phyloP scores from a whole-genome alignment of 1,140 invertebrate species.

The Anastrepha ludens region DNA sequence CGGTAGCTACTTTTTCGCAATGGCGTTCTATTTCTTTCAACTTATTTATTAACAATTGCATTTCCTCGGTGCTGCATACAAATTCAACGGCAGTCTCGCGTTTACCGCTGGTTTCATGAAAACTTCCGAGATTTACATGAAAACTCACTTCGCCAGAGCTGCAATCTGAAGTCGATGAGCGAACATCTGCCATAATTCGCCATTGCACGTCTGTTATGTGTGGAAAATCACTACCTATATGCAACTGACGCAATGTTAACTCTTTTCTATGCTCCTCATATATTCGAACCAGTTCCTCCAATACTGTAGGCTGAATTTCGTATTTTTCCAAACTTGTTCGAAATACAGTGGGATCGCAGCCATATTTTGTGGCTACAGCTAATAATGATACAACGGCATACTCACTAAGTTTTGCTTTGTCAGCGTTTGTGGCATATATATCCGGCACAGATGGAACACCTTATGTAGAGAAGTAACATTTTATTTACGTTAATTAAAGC shows the following conservation, averaged over 20 bases:
- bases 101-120: conserved; percentile 65
- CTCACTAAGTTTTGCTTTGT: conserved; percentile 71
- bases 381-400: conserved; percentile 69
- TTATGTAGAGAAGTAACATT: conserved; percentile 49
- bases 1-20: conserved; percentile 61
- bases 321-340: conserved; percentile 63
- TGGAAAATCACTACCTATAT: conserved; percentile 66
- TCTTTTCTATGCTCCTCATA: conserved; percentile 69
- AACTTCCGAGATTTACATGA: conserved; percentile 67
- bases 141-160: conserved; percentile 67
- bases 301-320: conserved; percentile 57
- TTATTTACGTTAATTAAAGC: neutral
- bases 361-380: conserved; percentile 68
- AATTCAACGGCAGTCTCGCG: conserved; percentile 68
- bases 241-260: conserved; percentile 65
- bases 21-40: conserved; percentile 72
- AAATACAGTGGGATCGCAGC: conserved; percentile 60
- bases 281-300: conserved; percentile 65
- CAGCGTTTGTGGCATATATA: conserved; percentile 68
- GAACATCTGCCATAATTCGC: conserved; percentile 70
- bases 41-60: conserved; percentile 70
- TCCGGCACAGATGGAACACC: conserved; percentile 71
- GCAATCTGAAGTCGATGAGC: conserved; percentile 67
- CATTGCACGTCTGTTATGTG: conserved; percentile 72
- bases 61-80: conserved; percentile 70